phyloP scores from a whole-genome alignment of 2,113 vertebrate genomes.

The Arenaria interpres region DNA sequence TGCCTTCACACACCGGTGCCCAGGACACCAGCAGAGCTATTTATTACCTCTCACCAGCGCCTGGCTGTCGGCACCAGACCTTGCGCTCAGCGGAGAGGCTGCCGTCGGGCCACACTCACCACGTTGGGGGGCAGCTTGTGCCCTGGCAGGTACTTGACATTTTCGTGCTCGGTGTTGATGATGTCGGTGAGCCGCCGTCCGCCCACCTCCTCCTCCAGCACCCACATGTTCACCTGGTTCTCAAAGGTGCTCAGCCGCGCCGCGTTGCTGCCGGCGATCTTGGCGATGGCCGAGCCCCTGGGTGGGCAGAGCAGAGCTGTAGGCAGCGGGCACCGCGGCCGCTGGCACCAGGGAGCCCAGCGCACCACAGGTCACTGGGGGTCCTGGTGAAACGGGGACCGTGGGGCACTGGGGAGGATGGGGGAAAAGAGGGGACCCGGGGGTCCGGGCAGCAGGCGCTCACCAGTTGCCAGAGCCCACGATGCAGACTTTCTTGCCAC shows the following conservation, averaged over 20 bases:
- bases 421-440: neutral
- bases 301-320: neutral
- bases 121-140: constrained; percentile 94
- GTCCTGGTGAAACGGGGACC: neutral
- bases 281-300: constrained; percentile 97
- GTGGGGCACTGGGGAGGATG: neutral
- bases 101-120: constrained; percentile 73
- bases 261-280: constrained; percentile 89
- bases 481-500: constrained; percentile 86
- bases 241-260: constrained; percentile 84
- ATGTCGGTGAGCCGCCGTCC: constrained; percentile 91
- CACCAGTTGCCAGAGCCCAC: constrained; percentile 97
- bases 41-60: neutral
- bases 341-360: too few relatives aligned
- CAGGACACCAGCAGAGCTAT: neutral
- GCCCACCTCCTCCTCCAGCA: constrained; percentile 89
- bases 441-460: neutral
- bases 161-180: constrained; percentile 94
- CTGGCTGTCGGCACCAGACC: fast-evolving
- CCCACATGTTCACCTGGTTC: constrained; percentile 91
- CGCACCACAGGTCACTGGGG: neutral
- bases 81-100: fast-evolving
- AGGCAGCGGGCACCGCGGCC: neutral
- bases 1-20: neutral
- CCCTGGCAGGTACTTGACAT: constrained; percentile 93